Conservation (phyloP, 2,888 invertebrate species). For the Pristionchus fissidentatus region DNA sequence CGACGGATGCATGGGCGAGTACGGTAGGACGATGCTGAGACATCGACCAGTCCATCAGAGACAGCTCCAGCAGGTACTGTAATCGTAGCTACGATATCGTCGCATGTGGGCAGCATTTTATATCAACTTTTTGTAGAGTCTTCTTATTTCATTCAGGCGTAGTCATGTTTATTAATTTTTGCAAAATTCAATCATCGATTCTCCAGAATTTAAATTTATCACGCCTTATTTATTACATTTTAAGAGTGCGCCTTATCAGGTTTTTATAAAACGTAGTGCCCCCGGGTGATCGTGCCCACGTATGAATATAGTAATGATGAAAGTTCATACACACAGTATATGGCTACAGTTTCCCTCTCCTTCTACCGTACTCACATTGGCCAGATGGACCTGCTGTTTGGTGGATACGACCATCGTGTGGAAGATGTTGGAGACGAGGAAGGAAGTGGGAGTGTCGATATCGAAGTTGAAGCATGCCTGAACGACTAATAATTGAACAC, state of each 20-base stretch:
- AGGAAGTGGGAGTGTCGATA: conserved; percentile 43
- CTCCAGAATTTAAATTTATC: too few species aligned
- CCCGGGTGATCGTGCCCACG: too few species aligned
- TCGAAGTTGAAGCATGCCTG: conserved; percentile 37
- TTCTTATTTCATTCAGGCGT: too few species aligned
- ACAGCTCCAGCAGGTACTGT: conserved; percentile 48
- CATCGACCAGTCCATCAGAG: conserved; percentile 28
- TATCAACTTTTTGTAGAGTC: too few species aligned
- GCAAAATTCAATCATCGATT: too few species aligned
- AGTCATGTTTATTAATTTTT: too few species aligned
- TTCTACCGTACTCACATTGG: conserved; percentile 20
- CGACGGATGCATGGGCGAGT: conserved; percentile 34
- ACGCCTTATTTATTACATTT: too few species aligned
- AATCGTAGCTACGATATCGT: background rate
- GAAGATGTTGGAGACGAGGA: conserved; percentile 33
- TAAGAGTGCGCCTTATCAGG: too few species aligned
- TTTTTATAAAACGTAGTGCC: too few species aligned
- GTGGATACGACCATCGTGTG: conserved; percentile 36
- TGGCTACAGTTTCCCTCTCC: background rate
- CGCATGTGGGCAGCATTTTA: too few species aligned
- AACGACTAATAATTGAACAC: background rate
- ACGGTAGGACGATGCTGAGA: conserved; percentile 31
- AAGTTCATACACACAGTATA: too few species aligned
- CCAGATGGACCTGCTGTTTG: conserved; percentile 47
- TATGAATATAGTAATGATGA: background rate